Base-by-base conservation (phyloP, 2,888 invertebrate species). In the Bombylius major region DNA sequence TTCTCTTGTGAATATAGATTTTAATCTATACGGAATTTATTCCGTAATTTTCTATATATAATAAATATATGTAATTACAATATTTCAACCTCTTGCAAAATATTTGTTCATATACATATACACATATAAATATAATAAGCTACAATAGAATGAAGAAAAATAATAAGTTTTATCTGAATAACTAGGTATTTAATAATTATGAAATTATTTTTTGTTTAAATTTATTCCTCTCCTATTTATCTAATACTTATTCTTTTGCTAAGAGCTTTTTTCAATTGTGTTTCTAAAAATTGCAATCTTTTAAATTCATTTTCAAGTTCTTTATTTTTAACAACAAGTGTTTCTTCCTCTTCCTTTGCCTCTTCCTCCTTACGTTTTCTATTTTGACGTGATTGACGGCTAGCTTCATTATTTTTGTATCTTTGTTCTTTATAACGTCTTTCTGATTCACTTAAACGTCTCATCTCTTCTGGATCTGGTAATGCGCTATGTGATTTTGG, bases 341-440 rank as follows among this genome's bases (percentile, higher is more conserved):
- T 11, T 31, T 32, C 14, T 13, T 52, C 73, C 58, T 76, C 75
- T 13, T 64, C 62, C 51, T 72, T 68, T 67, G 78, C 71, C 56
- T 77, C 75, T 23, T 63, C 62, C 62, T 82, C 81, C 59, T 78
- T 79, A 3, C 71, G 68, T 71, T 86, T 87, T 62, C 86, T 79
- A 65, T 86, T 87, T 75, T 82, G 80, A 61, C 87, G 76, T 3
- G 87, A 87, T 63, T 82, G 79, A 63, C 87, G 78, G 47, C 87
- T 87, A 48, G 87, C 87, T 71, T 86, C 86, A 68, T 88, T 88
- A 71, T 88, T 88, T 68, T 85, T 86, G 66, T 85, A 84, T 56
- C 88, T 75, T 60, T 84, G 76, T 66, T 86, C 84, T 53, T 84
- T 76, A 68, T 87, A 87, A 61, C 77, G 80, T 50, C 70, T 68